phyloP scores from a whole-genome alignment of 2,113 vertebrate species.

The Ochotona princeps region DNA sequence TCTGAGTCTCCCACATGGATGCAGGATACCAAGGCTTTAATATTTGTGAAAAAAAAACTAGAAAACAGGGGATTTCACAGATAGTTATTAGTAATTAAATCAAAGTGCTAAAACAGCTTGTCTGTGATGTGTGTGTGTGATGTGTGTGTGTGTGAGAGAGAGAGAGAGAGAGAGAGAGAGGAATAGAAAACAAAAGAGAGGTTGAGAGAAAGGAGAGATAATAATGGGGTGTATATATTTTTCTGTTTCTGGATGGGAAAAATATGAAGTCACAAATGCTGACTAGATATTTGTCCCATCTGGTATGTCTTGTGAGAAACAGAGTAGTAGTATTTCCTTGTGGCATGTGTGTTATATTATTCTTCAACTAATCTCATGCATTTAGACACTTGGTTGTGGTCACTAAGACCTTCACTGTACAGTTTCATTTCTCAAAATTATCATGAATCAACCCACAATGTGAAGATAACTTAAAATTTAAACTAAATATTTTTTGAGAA shows the following conservation, averaged over 20 bases:
- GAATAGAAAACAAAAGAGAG: background rate
- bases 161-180: background rate
- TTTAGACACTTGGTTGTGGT: background rate
- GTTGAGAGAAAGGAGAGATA: background rate
- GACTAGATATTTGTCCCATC: background rate
- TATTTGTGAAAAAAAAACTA: background rate
- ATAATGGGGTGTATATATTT: background rate
- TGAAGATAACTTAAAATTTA: background rate
- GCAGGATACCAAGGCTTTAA: no score
- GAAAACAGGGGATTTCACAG: background rate
- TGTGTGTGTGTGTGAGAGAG: background rate
- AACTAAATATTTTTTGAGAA: background rate
- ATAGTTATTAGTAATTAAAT: background rate
- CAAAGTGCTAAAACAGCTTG: background rate
- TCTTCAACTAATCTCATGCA: background rate
- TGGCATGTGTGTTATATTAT: background rate
- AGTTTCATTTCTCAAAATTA: background rate
- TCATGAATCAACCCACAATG: background rate
- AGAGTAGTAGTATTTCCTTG: background rate
- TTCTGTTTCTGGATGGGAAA: slow-evolving; percentile 1
- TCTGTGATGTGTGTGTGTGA: background rate
- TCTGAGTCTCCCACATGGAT: no score
- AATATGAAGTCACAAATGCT: background rate
- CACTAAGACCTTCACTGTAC: background rate
- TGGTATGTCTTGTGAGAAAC: background rate